Base-by-base conservation (phyloP, 2,113 vertebrate genomes). In the Gymnorhina tibicen region DNA sequence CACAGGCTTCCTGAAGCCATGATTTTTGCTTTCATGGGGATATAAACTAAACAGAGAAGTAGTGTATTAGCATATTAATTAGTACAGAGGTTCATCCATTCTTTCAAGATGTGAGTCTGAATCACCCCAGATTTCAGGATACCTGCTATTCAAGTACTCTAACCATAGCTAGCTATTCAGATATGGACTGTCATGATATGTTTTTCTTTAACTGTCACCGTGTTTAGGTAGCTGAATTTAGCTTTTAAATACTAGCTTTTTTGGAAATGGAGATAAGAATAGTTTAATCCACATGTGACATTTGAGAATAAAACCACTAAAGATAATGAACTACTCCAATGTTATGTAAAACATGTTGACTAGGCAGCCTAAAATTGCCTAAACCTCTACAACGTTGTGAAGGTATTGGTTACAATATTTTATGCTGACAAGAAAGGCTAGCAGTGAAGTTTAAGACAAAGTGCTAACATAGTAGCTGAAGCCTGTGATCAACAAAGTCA, bases 101-200 rank as follows among this genome's bases (percentile, higher is more conserved):
- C 21, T 58, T 85, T 59, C 10, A 4, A 64, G 26, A 50, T 9
- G 1, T 44, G 12, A 82, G 8, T 83, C 30, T 14, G 20, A 93
- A 56, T 17, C 49, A 46, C 26, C 4, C 4, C 26, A 64, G 22
- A 78, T 66, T 85, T 74, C 44, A 22, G 30, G 22, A 46, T 49
- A 9, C 7, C 8, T 66, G 6, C 32, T 49, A 50, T 55, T 41
- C 14, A 44, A 33, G 14, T 69, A 16, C 5, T 69, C 26, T 66
- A 69, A 55, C 6, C 28, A 35, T 8, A 60, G 19, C 7, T 66
- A 50, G 64, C 39, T 75, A 75, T 58, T 86, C 33, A 11, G 15
- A 73, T 1, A 3, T 16, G 19, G 28, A 62, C 33, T 16, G 13
- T n/a, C 9, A 32, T 27, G 5, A 6, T 55, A 44, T 1, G 2